Evolutionary conservation across 2,888 invertebrate species (phyloP).

Genomic region (Microctonus brassicae): DNA sequence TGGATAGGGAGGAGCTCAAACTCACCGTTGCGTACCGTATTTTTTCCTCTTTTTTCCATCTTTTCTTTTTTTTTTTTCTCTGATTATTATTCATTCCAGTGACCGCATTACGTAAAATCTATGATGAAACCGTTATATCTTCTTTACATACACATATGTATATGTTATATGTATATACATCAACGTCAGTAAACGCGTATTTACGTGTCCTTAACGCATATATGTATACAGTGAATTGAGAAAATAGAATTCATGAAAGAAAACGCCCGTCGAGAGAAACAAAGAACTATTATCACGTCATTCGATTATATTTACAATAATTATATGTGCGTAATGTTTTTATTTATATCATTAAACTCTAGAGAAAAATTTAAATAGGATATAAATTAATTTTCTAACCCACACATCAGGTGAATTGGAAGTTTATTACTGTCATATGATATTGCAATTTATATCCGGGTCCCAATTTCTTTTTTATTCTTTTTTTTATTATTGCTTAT

Average conservation of each 20-base stretch:
- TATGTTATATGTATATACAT: no score
- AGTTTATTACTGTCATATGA: background rate
- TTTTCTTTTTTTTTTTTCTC: background rate
- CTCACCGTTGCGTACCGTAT: background rate
- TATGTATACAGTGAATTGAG: background rate
- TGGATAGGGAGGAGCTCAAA: background rate
- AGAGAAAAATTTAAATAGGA: background rate
- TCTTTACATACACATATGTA: background rate
- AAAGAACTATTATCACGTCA: background rate
- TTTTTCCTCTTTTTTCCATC: background rate
- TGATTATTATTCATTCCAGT: constrained; percentile 20
- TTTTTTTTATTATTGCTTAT: background rate
- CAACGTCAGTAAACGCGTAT: background rate
- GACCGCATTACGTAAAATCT: constrained; percentile 49
- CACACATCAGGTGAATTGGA: background rate
- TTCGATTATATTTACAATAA: background rate
- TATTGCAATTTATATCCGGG: background rate
- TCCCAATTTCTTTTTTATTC: background rate
- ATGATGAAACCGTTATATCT: constrained; percentile 21
- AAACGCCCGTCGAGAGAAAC: background rate
- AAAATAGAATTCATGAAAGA: background rate
- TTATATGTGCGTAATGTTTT: background rate
- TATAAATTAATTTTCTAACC: background rate
- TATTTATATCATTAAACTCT: background rate
- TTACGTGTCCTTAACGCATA: background rate